These are phyloP conservation scores for Ricordea florida DNA, from an alignment of 92 coral and sea anemone genomes.

Conservation along the genomic window DNA sequence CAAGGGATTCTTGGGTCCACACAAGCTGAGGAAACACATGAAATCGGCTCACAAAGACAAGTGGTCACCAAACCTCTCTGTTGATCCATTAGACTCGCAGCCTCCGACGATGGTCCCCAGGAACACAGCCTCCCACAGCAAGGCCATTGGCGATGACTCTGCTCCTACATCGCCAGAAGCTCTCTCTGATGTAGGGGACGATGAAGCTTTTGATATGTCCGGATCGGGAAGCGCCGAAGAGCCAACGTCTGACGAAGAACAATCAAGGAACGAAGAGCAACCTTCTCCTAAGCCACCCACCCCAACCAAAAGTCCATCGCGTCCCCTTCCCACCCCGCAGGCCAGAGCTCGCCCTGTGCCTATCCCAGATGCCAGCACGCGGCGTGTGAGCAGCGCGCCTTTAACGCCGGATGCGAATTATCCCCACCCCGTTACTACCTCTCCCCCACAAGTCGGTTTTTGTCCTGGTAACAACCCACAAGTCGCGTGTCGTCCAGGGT, in stretches of 20 bases:
- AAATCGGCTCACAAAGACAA: constrained; percentile 42
- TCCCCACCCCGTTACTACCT: too few relatives aligned
- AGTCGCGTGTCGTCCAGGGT: too few relatives aligned
- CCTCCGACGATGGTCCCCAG: constrained; percentile 50
- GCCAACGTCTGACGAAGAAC: neutral
- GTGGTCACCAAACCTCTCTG: neutral
- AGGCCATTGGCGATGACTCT: neutral
- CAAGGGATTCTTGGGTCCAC: constrained; percentile 95
- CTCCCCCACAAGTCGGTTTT: too few relatives aligned
- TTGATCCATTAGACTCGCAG: neutral
- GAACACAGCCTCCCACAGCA: neutral
- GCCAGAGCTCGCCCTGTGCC: too few relatives aligned
- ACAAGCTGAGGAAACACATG: constrained; percentile 86
- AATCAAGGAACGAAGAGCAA: neutral
- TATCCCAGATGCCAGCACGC: too few relatives aligned
- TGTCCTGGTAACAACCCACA: too few relatives aligned
- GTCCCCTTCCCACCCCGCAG: too few relatives aligned
- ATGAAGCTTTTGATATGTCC: constrained; percentile 14
- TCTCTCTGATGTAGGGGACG: neutral
- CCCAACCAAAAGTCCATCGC: too few relatives aligned
- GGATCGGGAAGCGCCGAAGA: constrained; percentile 17
- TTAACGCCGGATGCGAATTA: too few relatives aligned
- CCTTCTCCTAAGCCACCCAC: too few relatives aligned
- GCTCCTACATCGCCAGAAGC: neutral
- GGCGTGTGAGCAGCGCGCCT: too few relatives aligned